These are phyloP conservation scores for Thalassarche chlororhynchos DNA, from an alignment of 2,113 vertebrate species.

Conservation along the genomic window DNA sequence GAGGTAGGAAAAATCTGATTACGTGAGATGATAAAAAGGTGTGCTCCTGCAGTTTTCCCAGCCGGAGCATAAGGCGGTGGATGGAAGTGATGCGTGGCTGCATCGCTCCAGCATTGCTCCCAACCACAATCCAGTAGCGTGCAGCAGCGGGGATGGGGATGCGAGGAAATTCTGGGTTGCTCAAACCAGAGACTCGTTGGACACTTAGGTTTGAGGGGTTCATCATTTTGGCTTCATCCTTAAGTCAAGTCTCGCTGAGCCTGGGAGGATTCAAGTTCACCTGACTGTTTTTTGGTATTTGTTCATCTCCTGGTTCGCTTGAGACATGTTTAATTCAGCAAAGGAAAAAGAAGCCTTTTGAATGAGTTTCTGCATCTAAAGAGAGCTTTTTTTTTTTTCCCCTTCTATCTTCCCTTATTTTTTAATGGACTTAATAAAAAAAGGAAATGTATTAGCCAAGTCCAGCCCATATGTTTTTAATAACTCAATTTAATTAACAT, in stretches of 20 bases:
- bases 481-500: constrained; percentile 67
- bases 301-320: not conserved
- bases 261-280: not conserved
- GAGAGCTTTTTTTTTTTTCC: accelerated
- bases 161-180: not conserved
- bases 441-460: constrained; percentile 36
- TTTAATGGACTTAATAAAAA: constrained; percentile 58
- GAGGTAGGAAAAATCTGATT: constrained; percentile 20
- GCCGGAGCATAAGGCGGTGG: not conserved
- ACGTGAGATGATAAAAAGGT: not conserved
- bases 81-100: not conserved
- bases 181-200: not conserved
- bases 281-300: not conserved
- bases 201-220: not conserved
- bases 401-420: constrained; percentile 7
- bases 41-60: not conserved
- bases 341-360: not conserved
- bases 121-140: not conserved
- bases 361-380: not conserved
- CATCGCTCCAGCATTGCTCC: not conserved
- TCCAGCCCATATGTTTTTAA: constrained; percentile 59
- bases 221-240: not conserved
- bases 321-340: not conserved
- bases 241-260: not conserved
- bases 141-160: not conserved